Evolutionary conservation across 1,140 invertebrate genomes (phyloP).

Genomic region (Acromyrmex charruanus): DNA sequence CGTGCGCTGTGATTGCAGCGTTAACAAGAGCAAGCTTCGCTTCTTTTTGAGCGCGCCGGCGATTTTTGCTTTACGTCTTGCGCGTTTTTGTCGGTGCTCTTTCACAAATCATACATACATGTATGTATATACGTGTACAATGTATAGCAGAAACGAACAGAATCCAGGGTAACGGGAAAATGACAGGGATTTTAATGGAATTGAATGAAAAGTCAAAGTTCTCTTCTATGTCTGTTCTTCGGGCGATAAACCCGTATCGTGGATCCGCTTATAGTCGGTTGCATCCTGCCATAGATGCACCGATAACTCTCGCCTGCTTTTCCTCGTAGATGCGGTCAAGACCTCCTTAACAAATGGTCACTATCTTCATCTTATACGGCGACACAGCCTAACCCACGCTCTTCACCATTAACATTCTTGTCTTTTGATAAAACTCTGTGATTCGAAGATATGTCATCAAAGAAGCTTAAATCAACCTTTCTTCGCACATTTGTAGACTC

Average conservation of each 20-base stretch:
- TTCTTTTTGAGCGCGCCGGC: neutral
- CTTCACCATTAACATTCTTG: conserved; percentile 37
- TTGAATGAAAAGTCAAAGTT: conserved; percentile 72
- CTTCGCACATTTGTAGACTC: neutral
- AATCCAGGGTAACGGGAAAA: conserved; percentile 71
- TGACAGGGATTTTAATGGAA: conserved; percentile 74
- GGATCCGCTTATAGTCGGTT: conserved; percentile 41
- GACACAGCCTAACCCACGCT: neutral
- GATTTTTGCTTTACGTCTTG: conserved; percentile 24
- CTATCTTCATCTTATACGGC: neutral
- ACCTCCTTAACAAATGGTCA: neutral
- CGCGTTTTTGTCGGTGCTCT: conserved; percentile 15
- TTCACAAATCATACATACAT: neutral
- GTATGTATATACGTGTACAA: conserved; percentile 30
- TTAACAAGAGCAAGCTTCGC: neutral
- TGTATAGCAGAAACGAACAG: conserved; percentile 29
- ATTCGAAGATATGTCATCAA: neutral
- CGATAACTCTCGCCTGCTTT: conserved; percentile 44
- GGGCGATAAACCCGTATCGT: conserved; percentile 55
- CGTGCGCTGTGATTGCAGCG: neutral
- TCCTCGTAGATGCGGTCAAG: conserved; percentile 24
- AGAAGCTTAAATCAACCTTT: neutral
- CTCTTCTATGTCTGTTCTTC: conserved; percentile 47
- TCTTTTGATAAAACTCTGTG: neutral
- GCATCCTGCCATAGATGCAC: conserved; percentile 27